These are phyloP conservation scores for Athene noctua DNA, from an alignment of 2,113 vertebrate species.

Conservation along the genomic window DNA sequence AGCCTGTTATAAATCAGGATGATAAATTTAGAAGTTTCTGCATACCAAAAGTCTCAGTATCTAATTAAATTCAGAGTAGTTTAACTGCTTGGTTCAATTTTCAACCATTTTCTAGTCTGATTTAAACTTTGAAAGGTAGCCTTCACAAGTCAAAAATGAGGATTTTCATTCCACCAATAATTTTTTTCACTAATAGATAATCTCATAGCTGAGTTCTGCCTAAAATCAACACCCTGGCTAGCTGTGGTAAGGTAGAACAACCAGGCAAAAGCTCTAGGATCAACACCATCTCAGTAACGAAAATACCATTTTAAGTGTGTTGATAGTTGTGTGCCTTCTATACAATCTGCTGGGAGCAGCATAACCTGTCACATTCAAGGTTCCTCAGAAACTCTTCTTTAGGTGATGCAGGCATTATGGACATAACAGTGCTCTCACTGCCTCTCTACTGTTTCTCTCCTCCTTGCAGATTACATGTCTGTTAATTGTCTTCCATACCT, in stretches of 20 bases:
- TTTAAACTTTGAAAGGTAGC: not conserved
- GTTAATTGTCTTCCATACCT: not conserved
- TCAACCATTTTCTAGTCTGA: not conserved
- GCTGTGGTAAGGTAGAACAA: not conserved
- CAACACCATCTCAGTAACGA: not conserved
- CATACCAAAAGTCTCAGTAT: not conserved
- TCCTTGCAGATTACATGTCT: not conserved
- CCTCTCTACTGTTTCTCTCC: not conserved
- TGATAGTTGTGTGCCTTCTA: not conserved
- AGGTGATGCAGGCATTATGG: not conserved
- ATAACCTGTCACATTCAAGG: rapidly evolving
- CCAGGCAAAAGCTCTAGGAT: not conserved
- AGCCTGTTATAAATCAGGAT: not conserved
- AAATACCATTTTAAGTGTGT: not conserved
- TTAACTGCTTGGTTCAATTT: not conserved
- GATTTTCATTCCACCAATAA: not conserved
- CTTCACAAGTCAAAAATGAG: not conserved
- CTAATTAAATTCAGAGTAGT: not conserved
- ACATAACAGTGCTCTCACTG: not conserved
- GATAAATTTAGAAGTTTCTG: not conserved
- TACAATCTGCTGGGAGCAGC: not conserved
- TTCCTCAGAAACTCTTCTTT: not conserved
- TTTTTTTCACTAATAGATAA: not conserved
- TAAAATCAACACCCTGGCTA: not conserved
- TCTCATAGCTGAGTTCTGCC: not conserved